phyloP scores from a whole-genome alignment of 2,888 invertebrate species.

The Philereme vetulata region DNA sequence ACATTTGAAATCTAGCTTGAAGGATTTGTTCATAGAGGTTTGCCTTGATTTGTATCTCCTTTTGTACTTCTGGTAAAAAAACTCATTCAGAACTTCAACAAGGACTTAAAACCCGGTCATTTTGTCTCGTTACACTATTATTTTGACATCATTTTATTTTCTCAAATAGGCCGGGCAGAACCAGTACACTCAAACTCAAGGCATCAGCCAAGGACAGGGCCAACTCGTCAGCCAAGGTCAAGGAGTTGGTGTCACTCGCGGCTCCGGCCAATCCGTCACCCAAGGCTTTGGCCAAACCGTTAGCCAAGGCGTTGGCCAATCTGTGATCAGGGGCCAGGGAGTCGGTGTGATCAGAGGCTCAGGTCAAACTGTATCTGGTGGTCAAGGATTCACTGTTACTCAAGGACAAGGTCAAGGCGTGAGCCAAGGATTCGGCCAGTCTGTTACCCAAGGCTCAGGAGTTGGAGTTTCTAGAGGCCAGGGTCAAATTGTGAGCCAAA shows the following conservation, averaged over 20 bases:
- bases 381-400: conserved; percentile 31
- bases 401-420: conserved; percentile 27
- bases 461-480: conserved; percentile 23
- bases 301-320: conserved; percentile 34
- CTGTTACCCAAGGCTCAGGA: conserved; percentile 30
- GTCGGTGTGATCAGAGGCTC: conserved; percentile 29
- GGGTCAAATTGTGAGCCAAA: conserved; percentile 22
- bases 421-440: conserved; percentile 36
- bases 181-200: conserved; percentile 42
- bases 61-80: too few relatives aligned
- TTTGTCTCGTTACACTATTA: too few relatives aligned
- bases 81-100: too few relatives aligned
- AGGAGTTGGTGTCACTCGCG: conserved; percentile 33
- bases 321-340: conserved; percentile 38
- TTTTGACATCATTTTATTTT: conserved; percentile 2
- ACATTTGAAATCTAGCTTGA: too few relatives aligned
- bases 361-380: conserved; percentile 33
- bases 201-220: conserved; percentile 38
- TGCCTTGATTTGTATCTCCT: too few relatives aligned
- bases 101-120: too few relatives aligned
- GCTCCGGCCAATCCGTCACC: conserved; percentile 31
- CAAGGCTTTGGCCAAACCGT: conserved; percentile 40
- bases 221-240: conserved; percentile 32
- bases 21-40: too few relatives aligned
- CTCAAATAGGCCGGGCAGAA: conserved; percentile 35